A percentile compares a stretch with the other conserved stretches of the same genome.
Conservation (phyloP, 2,113 vertebrate genomes). For the Takifugu flavidus region DNA sequence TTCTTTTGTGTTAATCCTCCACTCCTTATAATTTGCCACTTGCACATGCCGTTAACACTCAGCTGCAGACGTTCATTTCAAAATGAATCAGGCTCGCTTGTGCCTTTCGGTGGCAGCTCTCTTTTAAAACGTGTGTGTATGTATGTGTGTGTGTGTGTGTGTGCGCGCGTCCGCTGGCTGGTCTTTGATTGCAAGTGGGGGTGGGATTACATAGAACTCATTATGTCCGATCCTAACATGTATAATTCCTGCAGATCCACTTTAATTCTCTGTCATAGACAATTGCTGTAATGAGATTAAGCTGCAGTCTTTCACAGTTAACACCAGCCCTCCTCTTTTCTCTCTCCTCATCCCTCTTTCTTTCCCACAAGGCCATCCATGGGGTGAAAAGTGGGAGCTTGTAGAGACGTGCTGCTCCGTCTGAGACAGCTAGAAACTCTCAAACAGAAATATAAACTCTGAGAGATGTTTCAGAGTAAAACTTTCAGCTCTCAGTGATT, state of each 20-base stretch:
- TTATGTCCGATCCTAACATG: constrained; percentile 68
- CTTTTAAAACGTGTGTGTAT: constrained; percentile 22
- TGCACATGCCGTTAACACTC: constrained; percentile 54
- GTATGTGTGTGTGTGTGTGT: constrained; percentile 11
- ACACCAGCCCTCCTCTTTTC: constrained; percentile 23
- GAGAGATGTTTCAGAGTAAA: too few species aligned
- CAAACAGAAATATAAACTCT: too few species aligned
- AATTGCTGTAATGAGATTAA: constrained; percentile 78
- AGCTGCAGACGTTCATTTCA: constrained; percentile 58
- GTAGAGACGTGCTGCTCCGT: too few species aligned
- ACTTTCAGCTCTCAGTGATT: too few species aligned
- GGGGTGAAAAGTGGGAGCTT: background rate
- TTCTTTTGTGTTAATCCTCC: constrained; percentile 57
- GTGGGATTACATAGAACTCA: constrained; percentile 71
- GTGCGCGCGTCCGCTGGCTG: constrained; percentile 4
- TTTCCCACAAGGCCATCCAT: constrained; percentile 17
- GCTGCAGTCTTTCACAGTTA: constrained; percentile 46
- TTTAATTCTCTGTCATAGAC: constrained; percentile 75
- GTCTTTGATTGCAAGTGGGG: constrained; percentile 62
- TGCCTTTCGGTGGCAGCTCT: constrained; percentile 43
- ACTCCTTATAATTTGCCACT: constrained; percentile 65
- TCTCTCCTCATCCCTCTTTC: constrained; percentile 14
- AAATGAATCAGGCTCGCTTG: constrained; percentile 49
- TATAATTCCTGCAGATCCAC: constrained; percentile 75
- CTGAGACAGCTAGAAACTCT: too few species aligned